Evolutionary conservation across 2,113 vertebrate species (phyloP), one percentile per base, ranked within the genome.

Genomic region (Saguinus midas): DNA sequence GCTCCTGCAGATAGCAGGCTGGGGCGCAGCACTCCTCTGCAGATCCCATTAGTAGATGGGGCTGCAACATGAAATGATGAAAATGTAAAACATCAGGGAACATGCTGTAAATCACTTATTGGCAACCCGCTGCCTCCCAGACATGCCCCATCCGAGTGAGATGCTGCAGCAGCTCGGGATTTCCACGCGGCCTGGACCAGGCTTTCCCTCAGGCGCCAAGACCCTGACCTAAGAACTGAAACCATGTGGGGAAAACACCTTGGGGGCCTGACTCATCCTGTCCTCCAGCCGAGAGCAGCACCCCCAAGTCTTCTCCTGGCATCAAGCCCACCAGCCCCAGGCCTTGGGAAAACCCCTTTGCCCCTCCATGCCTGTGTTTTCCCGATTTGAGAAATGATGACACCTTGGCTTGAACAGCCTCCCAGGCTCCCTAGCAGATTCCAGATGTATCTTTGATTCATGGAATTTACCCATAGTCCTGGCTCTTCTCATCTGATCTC

Each of bases 101-200:
- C 98, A 98, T 96, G 97, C 95, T 98, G 97, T 97, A 98, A 98
- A 98, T 99, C 98, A 98, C 97, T 98, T 98, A 98, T 97, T 98
- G 98, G 98, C 98, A 98, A 97, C 95, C 97, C 87, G 87, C 96
- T 98, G 96, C 98, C 97, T 98, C 95, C 98, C 97, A 97, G 98
- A 96, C 98, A 98, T 90, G 80, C 98, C 90, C 45, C 0, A 25
- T 21, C 29, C 1, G 58, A 92, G 97, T 80, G 76, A 76, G 95
- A 97, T 21, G 92, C 97, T 96, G 90, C 89, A 92, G 96, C 89
- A 72, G 92, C 98, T 98, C 98, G 97, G 98, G 98, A 97, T 98
- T 98, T 98, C 98, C 98, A 97, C 95, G 73, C 95, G 97, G 97
- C 98, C 97, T 97, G 95, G 97, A 97, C 96, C 97, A 98, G 96